Base-by-base conservation (phyloP, 1,140 invertebrate species). In the Coptotermes formosanus region DNA sequence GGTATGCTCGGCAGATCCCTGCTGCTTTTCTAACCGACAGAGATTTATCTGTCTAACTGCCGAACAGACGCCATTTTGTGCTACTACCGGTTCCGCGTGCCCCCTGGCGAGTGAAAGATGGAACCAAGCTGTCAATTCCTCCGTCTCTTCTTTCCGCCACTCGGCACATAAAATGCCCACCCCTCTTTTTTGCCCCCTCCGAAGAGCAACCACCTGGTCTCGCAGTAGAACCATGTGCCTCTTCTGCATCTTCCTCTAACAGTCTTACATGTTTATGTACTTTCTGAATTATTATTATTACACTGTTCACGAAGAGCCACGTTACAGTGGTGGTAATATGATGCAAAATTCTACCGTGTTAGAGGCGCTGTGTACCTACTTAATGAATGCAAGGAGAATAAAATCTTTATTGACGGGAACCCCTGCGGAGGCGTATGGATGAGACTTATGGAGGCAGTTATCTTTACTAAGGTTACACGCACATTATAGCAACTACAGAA, bases 101-200 rank as follows among this genome's bases (percentile, higher is more conserved):
- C 82, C 82, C 82, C 82, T 83, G 82, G 43, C 82, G 82, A 52
- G 82, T 83, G 82, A 83, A 52, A 83, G 32, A 83, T 83, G 82
- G 82, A 83, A 83, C 82, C 43, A 83, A 83, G 82, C 82, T 83
- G 82, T 83, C 82, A 83, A 83, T 83, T 83, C 82, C 48, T 16
- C 43, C 82, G 8, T 32, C 48, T 83, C 82, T 52, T 25, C 82
- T 83, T 83, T 44, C 82, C 82, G 82, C 82, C 43, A 45, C 82
- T 83, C 64, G 25, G 64, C n/a, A 75, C 64, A 75, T 75, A 75
- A 75, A 75, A 75, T 75, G 64, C 64, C 21, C 21, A 8, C 59
- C 64, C n/a, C n/a, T 30, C n/a, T 75, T 75, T 75, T 75, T 25
- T 75, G 6, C 64, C 25, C 64, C 64, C 52, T 55, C n/a, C 64